Conservation (phyloP, 2,888 invertebrate genomes). For the Drosophila algonquin region DNA sequence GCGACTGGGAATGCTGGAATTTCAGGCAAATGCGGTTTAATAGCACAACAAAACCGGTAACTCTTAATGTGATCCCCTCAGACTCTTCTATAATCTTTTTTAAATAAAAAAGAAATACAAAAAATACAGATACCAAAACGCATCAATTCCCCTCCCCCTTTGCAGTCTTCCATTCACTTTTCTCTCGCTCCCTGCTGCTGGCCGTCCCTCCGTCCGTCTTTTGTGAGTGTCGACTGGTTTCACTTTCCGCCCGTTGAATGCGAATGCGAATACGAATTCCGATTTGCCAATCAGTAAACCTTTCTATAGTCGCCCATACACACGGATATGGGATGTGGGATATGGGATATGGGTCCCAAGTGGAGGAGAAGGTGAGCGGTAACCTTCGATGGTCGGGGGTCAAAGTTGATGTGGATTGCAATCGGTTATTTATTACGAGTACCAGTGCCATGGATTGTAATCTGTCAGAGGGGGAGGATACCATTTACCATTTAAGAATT, state of each 20-base stretch:
- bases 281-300: conserved; percentile 41
- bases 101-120: conserved; percentile 4
- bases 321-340: conserved; percentile 17
- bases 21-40: conserved; percentile 54
- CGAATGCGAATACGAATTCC: conserved; percentile 19
- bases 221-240: conserved; percentile 23
- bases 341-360: conserved; percentile 28
- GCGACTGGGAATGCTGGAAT: conserved; percentile 49
- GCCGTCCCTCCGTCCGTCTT: not conserved
- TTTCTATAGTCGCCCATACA: conserved; percentile 9
- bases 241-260: conserved; percentile 27
- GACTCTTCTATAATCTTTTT: conserved; percentile 38
- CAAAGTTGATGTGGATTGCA: no score
- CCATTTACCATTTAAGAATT: no score
- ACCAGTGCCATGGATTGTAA: no score
- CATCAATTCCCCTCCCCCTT: conserved; percentile 3
- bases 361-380: conserved; percentile 16
- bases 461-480: no score
- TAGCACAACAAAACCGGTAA: conserved; percentile 61
- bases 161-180: conserved; percentile 29
- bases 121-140: conserved; percentile 31
- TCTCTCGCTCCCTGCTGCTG: not conserved
- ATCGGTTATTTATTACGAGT: no score
- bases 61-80: conserved; percentile 9
- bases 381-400: not conserved